A percentile compares a stretch with the other conserved stretches of the same genome.
phyloP scores from a whole-genome alignment of 2,797 vertebrate genomes.

The Tiaroga cobitis region DNA sequence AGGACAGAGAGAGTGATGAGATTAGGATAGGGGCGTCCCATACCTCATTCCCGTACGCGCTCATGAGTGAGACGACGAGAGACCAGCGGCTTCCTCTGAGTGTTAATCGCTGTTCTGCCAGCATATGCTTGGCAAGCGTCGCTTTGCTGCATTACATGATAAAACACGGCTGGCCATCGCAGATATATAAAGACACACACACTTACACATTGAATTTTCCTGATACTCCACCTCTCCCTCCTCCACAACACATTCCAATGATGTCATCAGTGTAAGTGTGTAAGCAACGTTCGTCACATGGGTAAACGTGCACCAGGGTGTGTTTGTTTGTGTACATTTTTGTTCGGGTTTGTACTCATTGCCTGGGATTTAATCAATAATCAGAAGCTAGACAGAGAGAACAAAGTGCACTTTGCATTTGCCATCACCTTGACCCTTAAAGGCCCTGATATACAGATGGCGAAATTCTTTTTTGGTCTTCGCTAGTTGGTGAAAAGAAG shows the following conservation, averaged over 20 bases:
- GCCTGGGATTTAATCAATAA: conserved; percentile 45
- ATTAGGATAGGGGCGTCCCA: conserved; percentile 36
- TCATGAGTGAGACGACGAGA: conserved; percentile 50
- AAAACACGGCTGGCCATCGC: conserved; percentile 47
- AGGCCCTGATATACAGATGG: neutral
- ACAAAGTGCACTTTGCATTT: neutral
- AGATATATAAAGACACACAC: conserved; percentile 19
- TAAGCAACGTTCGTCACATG: conserved; percentile 68
- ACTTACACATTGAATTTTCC: conserved; percentile 39
- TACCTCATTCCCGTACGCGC: conserved; percentile 46
- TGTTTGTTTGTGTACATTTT: conserved; percentile 28
- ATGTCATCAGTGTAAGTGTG: conserved; percentile 66
- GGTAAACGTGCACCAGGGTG: conserved; percentile 47
- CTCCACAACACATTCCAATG: conserved; percentile 64
- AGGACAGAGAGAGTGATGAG: conserved; percentile 33
- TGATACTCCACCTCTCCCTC: conserved; percentile 39
- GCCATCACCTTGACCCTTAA: neutral
- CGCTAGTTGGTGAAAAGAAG: neutral
- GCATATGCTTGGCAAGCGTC: conserved; percentile 48
- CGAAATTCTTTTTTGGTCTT: accelerated
- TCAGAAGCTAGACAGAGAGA: conserved; percentile 12
- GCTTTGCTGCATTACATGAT: conserved; percentile 52
- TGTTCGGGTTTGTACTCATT: conserved; percentile 28
- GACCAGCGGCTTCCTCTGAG: conserved; percentile 50
- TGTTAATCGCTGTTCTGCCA: conserved; percentile 57